Percentiles rank a stretch among this genome's conserved stretches.
Conservation (phyloP, 1,140 invertebrate species). For the Lepidurus couesii region DNA sequence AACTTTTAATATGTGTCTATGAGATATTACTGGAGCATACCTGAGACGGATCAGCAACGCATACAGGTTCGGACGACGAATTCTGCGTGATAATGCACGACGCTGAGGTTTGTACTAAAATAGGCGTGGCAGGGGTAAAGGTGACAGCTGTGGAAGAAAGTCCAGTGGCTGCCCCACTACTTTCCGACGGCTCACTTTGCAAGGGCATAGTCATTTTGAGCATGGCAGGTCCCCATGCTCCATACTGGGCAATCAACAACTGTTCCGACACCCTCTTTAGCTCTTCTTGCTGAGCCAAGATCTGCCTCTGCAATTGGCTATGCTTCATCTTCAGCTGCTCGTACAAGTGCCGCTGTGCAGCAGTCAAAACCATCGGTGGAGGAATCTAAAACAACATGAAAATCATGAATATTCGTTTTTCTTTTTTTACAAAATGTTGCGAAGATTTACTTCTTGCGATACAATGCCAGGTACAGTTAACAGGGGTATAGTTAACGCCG, state of each 20-base stretch:
- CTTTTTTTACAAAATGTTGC: background rate
- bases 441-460: slow-evolving; percentile 30
- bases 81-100: background rate
- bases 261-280: slow-evolving; percentile 74
- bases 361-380: slow-evolving; percentile 53
- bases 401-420: background rate
- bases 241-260: slow-evolving; percentile 72
- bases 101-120: slow-evolving; percentile 25
- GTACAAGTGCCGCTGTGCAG: slow-evolving; percentile 58
- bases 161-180: background rate
- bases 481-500: slow-evolving; percentile 25
- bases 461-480: slow-evolving; percentile 30
- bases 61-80: background rate
- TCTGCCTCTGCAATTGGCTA: slow-evolving; percentile 73
- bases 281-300: slow-evolving; percentile 79
- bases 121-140: slow-evolving; percentile 28
- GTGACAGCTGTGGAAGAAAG: slow-evolving; percentile 11
- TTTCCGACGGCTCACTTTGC: background rate
- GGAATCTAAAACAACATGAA: background rate
- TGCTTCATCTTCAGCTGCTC: slow-evolving; percentile 75
- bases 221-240: slow-evolving; percentile 40
- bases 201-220: slow-evolving; percentile 27
- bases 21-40: background rate
- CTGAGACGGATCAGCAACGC: background rate
- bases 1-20: background rate